phyloP scores from a whole-genome alignment of 2,888 invertebrate species.

The Dicycla oo region DNA sequence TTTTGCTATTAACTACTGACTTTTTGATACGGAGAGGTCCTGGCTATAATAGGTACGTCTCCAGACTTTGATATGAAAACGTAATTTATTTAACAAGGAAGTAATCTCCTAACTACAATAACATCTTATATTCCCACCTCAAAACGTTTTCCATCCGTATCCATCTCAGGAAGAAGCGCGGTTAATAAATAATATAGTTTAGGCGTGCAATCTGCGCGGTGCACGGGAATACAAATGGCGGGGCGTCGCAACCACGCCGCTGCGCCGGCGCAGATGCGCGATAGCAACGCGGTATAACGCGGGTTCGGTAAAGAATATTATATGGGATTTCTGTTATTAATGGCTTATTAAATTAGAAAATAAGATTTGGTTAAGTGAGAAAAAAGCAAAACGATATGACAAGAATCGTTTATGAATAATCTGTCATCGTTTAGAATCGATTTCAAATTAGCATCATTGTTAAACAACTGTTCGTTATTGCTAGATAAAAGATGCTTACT shows the following conservation, averaged over 20 bases:
- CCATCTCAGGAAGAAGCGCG: conserved; percentile 52
- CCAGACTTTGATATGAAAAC: not conserved
- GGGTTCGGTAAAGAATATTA: conserved; percentile 27
- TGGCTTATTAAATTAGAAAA: conserved; percentile 57
- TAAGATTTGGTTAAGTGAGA: conserved; percentile 16
- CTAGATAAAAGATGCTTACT: not conserved
- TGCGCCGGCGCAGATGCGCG: conserved; percentile 67
- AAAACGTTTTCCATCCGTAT: conserved; percentile 12
- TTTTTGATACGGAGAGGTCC: too few species aligned
- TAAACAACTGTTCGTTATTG: too few species aligned
- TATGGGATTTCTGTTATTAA: conserved; percentile 52
- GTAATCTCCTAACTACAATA: conserved; percentile 11
- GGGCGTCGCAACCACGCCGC: conserved; percentile 67
- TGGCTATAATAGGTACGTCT: not conserved
- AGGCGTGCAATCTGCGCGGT: conserved; percentile 59
- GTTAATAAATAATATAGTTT: conserved; percentile 67
- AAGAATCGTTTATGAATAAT: not conserved
- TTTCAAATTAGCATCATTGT: too few species aligned
- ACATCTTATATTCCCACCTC: conserved; percentile 14
- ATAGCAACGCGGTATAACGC: conserved; percentile 62
- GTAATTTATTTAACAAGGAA: not conserved
- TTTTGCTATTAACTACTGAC: too few species aligned
- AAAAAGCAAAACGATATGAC: not conserved
- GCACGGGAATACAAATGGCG: conserved; percentile 72
- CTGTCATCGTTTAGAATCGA: not conserved